phyloP scores from a whole-genome alignment of 2,888 invertebrate genomes.

The Frankliniella fusca region DNA sequence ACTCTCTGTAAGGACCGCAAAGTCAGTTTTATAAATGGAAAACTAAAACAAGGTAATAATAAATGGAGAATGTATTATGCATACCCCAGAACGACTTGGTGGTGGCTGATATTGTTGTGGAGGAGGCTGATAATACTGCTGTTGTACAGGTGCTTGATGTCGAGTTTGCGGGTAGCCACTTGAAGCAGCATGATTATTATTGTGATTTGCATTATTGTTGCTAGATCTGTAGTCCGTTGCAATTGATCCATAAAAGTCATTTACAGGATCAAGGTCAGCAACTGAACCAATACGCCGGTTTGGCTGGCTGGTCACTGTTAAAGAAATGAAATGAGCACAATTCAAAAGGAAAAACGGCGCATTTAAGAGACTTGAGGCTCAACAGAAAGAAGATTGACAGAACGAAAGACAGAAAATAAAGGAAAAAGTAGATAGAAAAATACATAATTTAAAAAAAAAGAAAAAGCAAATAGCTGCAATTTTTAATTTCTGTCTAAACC shows the following conservation, averaged over 20 bases:
- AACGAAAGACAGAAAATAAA: no score
- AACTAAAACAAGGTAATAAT: background rate
- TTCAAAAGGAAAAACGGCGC: no score
- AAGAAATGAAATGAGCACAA: constrained; percentile 4
- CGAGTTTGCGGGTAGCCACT: constrained; percentile 34
- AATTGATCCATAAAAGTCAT: constrained; percentile 75
- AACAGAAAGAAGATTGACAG: no score
- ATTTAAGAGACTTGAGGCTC: no score
- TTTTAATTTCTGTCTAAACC: no score
- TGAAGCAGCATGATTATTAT: constrained; percentile 35
- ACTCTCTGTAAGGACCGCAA: constrained; percentile 57
- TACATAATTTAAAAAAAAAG: background rate
- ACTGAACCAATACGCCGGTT: constrained; percentile 79
- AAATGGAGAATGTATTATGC: constrained; percentile 20
- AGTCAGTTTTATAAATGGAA: background rate
- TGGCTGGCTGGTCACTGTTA: constrained; percentile 53
- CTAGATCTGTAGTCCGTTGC: constrained; percentile 44
- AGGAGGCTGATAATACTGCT: constrained; percentile 1
- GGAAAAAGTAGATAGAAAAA: background rate
- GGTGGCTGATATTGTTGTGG: constrained; percentile 28
- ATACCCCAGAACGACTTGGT: constrained; percentile 37
- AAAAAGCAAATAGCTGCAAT: background rate
- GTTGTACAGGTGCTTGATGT: background rate
- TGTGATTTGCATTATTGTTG: constrained; percentile 46
- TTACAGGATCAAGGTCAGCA: constrained; percentile 90